Percentiles rank a stretch among this genome's conserved stretches.
phyloP scores from a whole-genome alignment of 2,888 invertebrate genomes.

The Euzetes globulus region DNA sequence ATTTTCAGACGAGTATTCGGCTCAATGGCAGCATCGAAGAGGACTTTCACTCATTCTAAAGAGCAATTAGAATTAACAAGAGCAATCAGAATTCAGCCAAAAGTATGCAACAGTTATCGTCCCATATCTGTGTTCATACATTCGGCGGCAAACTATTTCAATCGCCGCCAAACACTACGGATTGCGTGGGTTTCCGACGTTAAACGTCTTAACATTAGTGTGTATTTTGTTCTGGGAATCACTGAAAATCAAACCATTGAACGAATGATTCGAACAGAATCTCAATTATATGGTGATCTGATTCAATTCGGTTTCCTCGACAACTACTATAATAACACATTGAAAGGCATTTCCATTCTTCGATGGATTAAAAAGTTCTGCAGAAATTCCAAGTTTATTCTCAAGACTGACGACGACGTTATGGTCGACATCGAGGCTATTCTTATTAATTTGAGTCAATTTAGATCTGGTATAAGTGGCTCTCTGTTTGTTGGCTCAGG shows the following conservation, averaged over 20 bases:
- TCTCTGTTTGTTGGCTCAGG: background rate
- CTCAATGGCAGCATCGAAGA: too few relatives aligned
- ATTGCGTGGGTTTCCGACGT: background rate
- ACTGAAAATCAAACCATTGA: background rate
- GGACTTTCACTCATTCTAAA: slow-evolving; percentile 48
- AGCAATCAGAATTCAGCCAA: background rate
- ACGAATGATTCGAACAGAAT: background rate
- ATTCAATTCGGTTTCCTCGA: background rate
- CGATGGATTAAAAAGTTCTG: background rate
- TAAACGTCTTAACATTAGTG: background rate
- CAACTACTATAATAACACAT: background rate
- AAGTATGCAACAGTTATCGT: background rate
- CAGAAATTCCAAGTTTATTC: background rate
- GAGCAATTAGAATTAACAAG: background rate
- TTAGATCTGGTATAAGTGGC: background rate
- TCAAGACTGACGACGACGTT: background rate
- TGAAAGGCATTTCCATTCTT: background rate
- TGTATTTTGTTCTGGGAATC: background rate
- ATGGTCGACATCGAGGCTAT: background rate
- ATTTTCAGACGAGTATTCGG: too few relatives aligned
- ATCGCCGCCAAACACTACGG: background rate
- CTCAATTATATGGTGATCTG: background rate
- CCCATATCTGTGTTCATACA: background rate
- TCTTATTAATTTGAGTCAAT: background rate
- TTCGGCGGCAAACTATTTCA: background rate